Percentiles rank a stretch among this genome's conserved stretches.
Evolutionary conservation across 2,797 vertebrate species (phyloP).

Genomic region (Glyptemys insculpta): DNA sequence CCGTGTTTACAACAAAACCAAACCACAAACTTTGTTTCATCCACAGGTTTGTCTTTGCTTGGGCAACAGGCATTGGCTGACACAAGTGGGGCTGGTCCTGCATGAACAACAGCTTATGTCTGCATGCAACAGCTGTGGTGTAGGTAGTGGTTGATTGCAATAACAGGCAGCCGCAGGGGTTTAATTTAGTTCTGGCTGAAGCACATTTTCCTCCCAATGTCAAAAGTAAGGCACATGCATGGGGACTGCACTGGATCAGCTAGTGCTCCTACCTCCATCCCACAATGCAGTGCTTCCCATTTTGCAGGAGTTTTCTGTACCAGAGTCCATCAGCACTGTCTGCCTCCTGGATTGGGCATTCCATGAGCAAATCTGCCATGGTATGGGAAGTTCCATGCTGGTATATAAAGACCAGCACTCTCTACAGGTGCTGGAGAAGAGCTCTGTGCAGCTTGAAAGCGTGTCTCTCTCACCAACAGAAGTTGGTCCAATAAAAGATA

Average conservation of each 20-base stretch:
- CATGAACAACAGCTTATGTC: background rate
- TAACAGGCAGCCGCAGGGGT: background rate
- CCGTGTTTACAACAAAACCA: background rate
- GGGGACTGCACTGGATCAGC: background rate
- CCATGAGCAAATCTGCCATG: no score
- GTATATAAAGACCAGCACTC: background rate
- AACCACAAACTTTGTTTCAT: background rate
- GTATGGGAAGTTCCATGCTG: background rate
- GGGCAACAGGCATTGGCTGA: background rate
- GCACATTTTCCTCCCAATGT: background rate
- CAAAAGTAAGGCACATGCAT: background rate
- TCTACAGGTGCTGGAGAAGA: fast-evolving
- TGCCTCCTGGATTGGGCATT: background rate
- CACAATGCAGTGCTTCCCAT: background rate
- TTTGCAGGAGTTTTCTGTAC: background rate
- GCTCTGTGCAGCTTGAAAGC: background rate
- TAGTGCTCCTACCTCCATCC: no score
- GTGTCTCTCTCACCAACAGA: background rate
- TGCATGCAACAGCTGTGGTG: background rate
- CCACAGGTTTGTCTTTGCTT: background rate
- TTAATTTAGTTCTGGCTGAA: background rate
- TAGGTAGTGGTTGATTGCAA: background rate
- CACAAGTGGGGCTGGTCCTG: background rate
- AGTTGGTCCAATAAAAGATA: background rate
- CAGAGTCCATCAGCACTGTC: background rate